A percentile compares a stretch with the other conserved stretches of the same genome.
These are phyloP conservation scores for Chelidonichthys spinosus DNA, from an alignment of 2,797 vertebrate genomes.

Conservation along the genomic window DNA sequence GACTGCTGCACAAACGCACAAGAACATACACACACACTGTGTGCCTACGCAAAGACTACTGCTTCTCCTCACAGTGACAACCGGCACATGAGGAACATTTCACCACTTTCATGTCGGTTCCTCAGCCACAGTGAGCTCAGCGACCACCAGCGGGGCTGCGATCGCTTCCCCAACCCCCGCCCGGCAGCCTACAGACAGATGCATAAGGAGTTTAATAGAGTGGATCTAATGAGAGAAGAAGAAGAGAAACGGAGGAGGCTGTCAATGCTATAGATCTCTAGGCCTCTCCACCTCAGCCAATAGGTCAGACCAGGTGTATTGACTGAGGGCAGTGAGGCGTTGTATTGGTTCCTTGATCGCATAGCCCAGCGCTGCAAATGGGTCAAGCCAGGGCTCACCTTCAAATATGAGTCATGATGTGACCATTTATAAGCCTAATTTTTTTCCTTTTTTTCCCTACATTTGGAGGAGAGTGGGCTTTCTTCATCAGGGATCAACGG, in stretches of 20 bases:
- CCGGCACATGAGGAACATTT: constrained; percentile 18
- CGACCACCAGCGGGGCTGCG: constrained; percentile 46
- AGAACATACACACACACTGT: constrained; percentile 11
- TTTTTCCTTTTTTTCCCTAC: constrained; percentile 28
- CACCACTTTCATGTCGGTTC: constrained; percentile 20
- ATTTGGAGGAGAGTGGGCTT: constrained; percentile 16
- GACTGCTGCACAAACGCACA: not conserved
- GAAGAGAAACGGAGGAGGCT: constrained; percentile 28
- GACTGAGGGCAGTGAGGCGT: constrained; percentile 63
- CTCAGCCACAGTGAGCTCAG: constrained; percentile 18
- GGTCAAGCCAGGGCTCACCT: constrained; percentile 65
- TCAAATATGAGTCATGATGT: constrained; percentile 67
- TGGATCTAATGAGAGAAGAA: constrained; percentile 77
- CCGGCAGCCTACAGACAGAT: constrained; percentile 68
- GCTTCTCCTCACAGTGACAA: constrained; percentile 12
- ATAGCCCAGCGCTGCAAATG: constrained; percentile 56
- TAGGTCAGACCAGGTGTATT: constrained; percentile 75
- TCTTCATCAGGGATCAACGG: constrained; percentile 9
- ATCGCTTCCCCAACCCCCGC: constrained; percentile 53
- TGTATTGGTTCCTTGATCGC: constrained; percentile 73
- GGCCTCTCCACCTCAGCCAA: constrained; percentile 56
- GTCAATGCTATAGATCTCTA: constrained; percentile 74
- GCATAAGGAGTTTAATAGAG: constrained; percentile 79
- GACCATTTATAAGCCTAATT: constrained; percentile 45
- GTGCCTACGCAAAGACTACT: not conserved